Evolutionary conservation across 2,113 vertebrate genomes (phyloP), one percentile per base, ranked within the genome.

Genomic region (Synodontis membranacea): DNA sequence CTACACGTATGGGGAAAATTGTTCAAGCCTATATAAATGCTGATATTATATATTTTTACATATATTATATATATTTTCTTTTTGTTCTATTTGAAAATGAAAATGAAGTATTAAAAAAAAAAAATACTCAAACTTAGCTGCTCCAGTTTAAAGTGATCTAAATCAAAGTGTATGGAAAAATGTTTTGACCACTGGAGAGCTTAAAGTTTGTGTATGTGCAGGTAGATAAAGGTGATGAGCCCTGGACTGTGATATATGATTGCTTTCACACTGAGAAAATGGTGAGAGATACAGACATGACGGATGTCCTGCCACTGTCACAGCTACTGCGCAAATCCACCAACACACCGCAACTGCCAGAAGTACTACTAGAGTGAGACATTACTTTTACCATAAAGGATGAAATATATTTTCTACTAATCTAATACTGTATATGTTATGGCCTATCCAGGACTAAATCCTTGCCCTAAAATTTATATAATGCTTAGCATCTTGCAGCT

Each of bases 241-340:
- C 70, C 50, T 84, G 58, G 76, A 58, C n/a, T 39, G 37, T 84
- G 74, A 82, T 90, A n/a, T n/a, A 52, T 9, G 58, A 74, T 56
- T 90, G 85, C 70, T 90, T 90, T 48, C 82, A 34, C 28, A 28
- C 19, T 62, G 87, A 72, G 21, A 82, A 44, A 28, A 15, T 14
- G 2, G 46, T 70, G 19, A 82, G 70, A 17, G 82, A 86, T 21
- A 42, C 34, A 44, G 28, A 12, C 4, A 39, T 34, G 39, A 34
- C 64, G 34, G 78, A 90, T 39, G 78, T 88, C 23, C 70, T 80
- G 39, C 74, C 89, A 52, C 79, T 90, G 78, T 85, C 70, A 44
- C 68, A 86, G 76, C 70, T 90, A 10, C 58, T 86, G 14, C 56
- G 82, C 11, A 78, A 46, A 21, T 79, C 78, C 28, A 28, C 60